Evolutionary conservation across 1,140 invertebrate species (phyloP), one percentile per base, ranked within the genome.

Genomic region (Phenacoccus solenopsis): DNA sequence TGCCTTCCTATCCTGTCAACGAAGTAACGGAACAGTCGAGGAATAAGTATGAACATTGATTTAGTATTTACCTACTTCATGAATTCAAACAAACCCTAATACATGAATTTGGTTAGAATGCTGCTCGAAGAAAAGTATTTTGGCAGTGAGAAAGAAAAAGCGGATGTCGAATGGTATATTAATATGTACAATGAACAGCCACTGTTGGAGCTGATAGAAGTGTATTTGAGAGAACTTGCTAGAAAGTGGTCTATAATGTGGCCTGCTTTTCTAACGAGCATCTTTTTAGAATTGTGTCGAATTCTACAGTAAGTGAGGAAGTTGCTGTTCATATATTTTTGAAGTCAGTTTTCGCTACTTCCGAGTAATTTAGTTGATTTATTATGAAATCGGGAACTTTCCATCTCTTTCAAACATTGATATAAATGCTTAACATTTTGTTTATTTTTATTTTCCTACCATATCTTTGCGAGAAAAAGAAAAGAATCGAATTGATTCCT

Each of bases 101-200:
- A 7, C 13, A 32, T 5, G 5, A 32, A 7, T 67, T 32, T 70
- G 70, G 28, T 32, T 67, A 56, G 38, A 75, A 67, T 30, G n/a
- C 71, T 74, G 61, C 74, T 72, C 32, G 68, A 72, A 70, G 78
- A 78, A 30, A 70, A 76, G 61, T 90, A 90, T 78, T 90, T 90
- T 79, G 84, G 82, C 21, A 82, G 83, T 21, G 82, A 86, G 27
- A 75, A 77, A 28, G 89, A 90, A 82, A 80, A 76, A 64, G 76
- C 77, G 16, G 87, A 90, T 76, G 84, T 90, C 0, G 79, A 83
- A 71, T 76, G 79, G 49, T 88, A 89, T 74, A 83, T 89, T n/a
- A 27, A 74, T 80, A 78, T 30, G 79, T 82, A 76, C 79, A 28
- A 72, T 3, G 57, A 64, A 21, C 70, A 70, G 5, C 59, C 72